Base-by-base conservation (phyloP, 2,888 invertebrate genomes). In the Oligia strigilis region DNA sequence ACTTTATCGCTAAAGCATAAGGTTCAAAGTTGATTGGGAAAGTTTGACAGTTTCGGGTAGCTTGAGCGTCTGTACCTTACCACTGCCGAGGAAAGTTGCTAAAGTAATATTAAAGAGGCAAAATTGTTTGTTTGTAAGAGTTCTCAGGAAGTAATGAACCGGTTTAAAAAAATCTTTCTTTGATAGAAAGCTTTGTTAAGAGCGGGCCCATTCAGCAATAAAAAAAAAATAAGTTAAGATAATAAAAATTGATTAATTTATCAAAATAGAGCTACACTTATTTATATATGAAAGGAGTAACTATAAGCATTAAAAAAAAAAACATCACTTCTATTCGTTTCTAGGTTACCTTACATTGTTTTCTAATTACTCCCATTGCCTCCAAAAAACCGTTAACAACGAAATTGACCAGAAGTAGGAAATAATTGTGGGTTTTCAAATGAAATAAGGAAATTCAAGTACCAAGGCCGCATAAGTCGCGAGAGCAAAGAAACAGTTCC, bases 401-500 rank as follows among this genome's bases (percentile, higher is more conserved):
- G 14, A 43, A 72, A 81, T 72, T 55, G 36, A 55, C 17, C 23
- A 13, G 19, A 23, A 69, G 8, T 19, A 58, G 55, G 65, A 81
- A 83, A 17, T 80, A 40, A 82, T 75, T 79, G 40, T 49, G 13
- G 14, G 14, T 46, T 72, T 70, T 72, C 19, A 55, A 13, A 49
- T 36, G 49, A 58, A 65, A 60, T 60, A 69, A 80, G 87, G 83
- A 86, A 74, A 62, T 73, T 66, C 29, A 65, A 52, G 52, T 73
- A 81, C 76, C 75, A 78, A 65, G 73, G 72, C 40, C 67, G 19
- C 72, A 69, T 75, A 65, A 65, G 11, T 14, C 46, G 52, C 52
- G 6, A 76, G 66, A 65, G 77, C 4, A 67, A 72, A 62, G 40
- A 62, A 71, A 69, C 62, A 49, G 40, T 64, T 72, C 17, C 64